These are phyloP conservation scores for Elaphurus davidianus DNA, from an alignment of 2,113 vertebrate species.

Conservation along the genomic window DNA sequence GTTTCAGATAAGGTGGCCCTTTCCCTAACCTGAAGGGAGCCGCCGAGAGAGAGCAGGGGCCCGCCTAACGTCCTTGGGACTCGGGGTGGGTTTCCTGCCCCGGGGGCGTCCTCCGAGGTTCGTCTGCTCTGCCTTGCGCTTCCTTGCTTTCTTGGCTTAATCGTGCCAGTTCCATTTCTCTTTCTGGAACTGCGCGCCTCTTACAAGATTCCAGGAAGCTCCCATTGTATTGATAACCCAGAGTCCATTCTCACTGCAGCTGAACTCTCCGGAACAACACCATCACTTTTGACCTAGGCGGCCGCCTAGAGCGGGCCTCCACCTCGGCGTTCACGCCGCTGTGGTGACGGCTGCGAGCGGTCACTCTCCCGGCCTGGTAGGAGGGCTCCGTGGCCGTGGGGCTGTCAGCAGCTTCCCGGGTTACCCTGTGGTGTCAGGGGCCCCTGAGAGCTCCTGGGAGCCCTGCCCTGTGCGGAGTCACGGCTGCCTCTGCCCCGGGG, in stretches of 20 bases:
- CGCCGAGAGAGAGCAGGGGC: not conserved
- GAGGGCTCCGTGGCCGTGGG: not conserved
- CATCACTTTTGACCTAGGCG: not conserved
- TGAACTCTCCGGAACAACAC: not conserved
- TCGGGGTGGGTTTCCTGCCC: not conserved
- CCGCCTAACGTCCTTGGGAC: not conserved
- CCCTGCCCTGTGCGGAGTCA: not conserved
- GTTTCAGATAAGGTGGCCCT: not conserved
- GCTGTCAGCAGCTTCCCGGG: not conserved
- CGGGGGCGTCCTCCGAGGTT: rapidly evolving
- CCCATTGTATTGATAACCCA: not conserved
- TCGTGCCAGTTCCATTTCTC: not conserved
- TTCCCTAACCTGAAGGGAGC: not conserved
- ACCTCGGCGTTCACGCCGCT: rapidly evolving
- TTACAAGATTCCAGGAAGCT: not conserved
- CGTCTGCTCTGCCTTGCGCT: not conserved
- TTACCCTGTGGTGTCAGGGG: not conserved
- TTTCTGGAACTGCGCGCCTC: not conserved
- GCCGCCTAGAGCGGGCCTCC: not conserved
- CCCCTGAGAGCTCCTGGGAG: not conserved
- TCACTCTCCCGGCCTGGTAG: not conserved
- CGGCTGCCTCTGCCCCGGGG: not conserved
- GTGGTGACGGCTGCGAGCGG: not conserved
- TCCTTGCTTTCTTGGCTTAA: not conserved
- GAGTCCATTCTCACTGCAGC: not conserved